Evolutionary conservation across 2,113 vertebrate species (phyloP), one percentile per base, ranked within the genome.

Genomic region (Excalfactoria chinensis): DNA sequence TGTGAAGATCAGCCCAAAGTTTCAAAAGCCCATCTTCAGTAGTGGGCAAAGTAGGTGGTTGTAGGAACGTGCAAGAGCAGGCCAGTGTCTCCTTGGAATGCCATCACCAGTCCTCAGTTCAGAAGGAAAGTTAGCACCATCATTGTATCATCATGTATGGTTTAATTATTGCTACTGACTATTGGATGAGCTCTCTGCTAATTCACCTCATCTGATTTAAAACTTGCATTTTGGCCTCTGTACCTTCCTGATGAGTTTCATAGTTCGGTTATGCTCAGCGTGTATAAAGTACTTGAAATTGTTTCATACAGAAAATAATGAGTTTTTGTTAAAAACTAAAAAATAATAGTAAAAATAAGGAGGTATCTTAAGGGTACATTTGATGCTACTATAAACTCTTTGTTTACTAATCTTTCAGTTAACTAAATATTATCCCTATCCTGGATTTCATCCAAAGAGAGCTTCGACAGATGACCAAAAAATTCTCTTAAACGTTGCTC

Each of bases 61-160:
- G 8, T 6, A 11, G n/a, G 43, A 40, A 87, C 48, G 3, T 5
- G 0, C 6, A n/a, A 46, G 32, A 87, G 9, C 10, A 43, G 13
- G 4, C 5, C 26, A 72, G 40, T 26, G 4, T 56, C 6, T 21
- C 26, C 10, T 62, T 37, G 35, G 46, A 10, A 35, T 58, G 32
- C 12, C 51, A 49, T 83, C 2, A 0, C 18, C 1, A 11, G 7
- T 37, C 11, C 30, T 64, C 30, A 34, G 23, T 28, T 66, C n/a
- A 15, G 12, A 70, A 56, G 26, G 34, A 66, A 34, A 75, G 68
- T 41, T 84, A 77, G 41, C 18, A 1, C 0, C 0, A 7, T 60
- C 51, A 32, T 19, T 0, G 0, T 32, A 11, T 55, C 32, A 14
- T 5, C 3, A 4, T 20, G 4, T 26, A 6, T 1, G 72, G 5